Evolutionary conservation across 2,113 vertebrate genomes (phyloP).

Genomic region (Cariama cristata): DNA sequence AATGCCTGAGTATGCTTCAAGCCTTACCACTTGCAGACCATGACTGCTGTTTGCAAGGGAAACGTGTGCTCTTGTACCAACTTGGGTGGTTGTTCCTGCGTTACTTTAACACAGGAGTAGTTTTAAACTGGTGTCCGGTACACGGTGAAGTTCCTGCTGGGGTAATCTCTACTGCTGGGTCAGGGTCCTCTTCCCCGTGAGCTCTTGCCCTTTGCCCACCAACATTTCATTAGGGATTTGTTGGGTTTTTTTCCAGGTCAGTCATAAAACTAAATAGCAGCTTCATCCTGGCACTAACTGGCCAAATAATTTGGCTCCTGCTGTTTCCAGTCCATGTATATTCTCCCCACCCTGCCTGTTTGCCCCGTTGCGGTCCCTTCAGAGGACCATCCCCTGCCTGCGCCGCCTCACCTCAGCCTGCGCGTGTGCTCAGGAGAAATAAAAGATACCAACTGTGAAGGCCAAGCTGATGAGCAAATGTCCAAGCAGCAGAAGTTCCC

Average conservation of each 20-base stretch:
- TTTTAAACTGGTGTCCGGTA: background rate
- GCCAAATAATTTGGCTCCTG: background rate
- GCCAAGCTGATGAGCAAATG: background rate
- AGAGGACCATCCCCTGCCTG: background rate
- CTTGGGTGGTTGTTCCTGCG: background rate
- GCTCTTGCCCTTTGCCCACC: background rate
- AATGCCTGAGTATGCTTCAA: background rate
- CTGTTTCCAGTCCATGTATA: background rate
- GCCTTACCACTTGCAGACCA: background rate
- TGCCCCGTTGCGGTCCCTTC: background rate
- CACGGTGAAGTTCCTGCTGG: background rate
- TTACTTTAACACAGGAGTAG: background rate
- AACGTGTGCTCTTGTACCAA: background rate
- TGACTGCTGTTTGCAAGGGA: background rate
- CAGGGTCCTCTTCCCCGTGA: background rate
- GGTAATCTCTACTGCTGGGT: background rate
- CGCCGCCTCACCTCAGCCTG: background rate
- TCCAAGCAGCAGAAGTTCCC: background rate
- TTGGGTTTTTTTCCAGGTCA: background rate
- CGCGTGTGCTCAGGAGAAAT: background rate
- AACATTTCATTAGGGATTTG: background rate
- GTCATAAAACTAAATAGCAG: background rate
- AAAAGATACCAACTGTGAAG: background rate
- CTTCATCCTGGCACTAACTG: background rate
- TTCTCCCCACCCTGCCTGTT: background rate